A percentile compares a stretch with the other conserved stretches of the same genome.
Conservation (phyloP, 2,113 vertebrate genomes). For the Ovis canadensis region DNA sequence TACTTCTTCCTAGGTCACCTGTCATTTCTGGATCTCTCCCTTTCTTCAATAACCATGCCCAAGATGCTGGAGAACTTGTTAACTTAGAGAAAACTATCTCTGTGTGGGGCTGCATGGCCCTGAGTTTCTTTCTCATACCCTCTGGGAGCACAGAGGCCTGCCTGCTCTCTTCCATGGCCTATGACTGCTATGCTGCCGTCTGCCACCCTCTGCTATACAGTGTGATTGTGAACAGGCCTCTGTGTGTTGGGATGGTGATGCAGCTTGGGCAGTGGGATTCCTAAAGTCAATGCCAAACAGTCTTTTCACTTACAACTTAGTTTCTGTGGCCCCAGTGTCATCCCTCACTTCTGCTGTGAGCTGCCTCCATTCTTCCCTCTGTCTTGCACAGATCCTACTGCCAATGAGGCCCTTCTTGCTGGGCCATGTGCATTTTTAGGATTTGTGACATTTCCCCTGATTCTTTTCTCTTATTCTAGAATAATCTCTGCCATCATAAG, state of each 20-base stretch:
- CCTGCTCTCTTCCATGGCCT: constrained; percentile 10
- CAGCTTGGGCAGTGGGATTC: background rate
- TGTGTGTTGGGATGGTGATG: background rate
- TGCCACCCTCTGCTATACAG: constrained; percentile 22
- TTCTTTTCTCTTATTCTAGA: background rate
- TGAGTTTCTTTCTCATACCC: background rate
- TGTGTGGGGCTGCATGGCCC: background rate
- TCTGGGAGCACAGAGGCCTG: constrained; percentile 33
- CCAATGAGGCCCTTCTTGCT: background rate
- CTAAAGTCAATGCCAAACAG: background rate
- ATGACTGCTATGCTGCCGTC: background rate
- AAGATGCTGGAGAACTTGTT: background rate
- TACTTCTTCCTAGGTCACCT: background rate
- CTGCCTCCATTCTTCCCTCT: constrained; percentile 41
- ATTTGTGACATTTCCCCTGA: background rate
- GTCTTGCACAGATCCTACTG: background rate
- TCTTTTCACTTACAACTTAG: background rate
- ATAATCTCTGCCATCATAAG: background rate
- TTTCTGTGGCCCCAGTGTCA: constrained; percentile 23
- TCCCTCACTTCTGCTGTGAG: constrained; percentile 49
- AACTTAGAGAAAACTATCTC: background rate
- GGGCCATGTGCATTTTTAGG: background rate
- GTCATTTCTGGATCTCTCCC: background rate
- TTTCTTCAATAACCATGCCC: background rate
- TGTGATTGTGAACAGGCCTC: background rate